A percentile compares a stretch with the other conserved stretches of the same genome.
These are phyloP conservation scores for Chymomyza fuscimana DNA, from an alignment of 2,888 invertebrate genomes.

Conservation along the genomic window DNA sequence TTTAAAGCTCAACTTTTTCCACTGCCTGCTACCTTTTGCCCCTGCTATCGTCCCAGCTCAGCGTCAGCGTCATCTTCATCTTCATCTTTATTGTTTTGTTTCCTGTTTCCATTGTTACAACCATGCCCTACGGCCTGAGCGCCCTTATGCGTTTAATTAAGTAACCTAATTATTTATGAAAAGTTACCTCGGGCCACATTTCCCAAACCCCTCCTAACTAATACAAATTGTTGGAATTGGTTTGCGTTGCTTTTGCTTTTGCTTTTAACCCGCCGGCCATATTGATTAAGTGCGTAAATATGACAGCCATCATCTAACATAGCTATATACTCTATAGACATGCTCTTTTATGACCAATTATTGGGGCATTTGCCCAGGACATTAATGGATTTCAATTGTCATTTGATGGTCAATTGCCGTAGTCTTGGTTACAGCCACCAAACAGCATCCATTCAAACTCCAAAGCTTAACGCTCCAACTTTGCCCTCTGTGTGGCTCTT, in stretches of 20 bases:
- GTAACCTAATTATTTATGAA: slow-evolving; percentile 50
- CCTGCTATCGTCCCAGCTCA: not conserved
- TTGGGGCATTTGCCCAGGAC: slow-evolving; percentile 36
- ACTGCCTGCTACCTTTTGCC: slow-evolving; percentile 1
- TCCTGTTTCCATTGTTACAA: not conserved
- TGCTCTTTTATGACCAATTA: slow-evolving; percentile 47
- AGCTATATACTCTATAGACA: slow-evolving; percentile 15
- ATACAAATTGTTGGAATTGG: slow-evolving; percentile 6
- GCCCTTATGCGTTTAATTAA: slow-evolving; percentile 41
- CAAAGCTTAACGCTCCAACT: slow-evolving; percentile 46
- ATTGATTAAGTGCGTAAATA: slow-evolving; percentile 65
- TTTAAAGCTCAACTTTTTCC: slow-evolving; percentile 25
- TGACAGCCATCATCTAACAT: slow-evolving; percentile 3
- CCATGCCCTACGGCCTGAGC: not conserved
- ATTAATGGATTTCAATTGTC: slow-evolving; percentile 45
- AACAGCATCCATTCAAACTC: slow-evolving; percentile 25
- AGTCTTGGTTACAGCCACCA: not conserved
- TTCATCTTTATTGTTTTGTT: not conserved
- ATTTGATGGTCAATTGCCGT: slow-evolving; percentile 9
- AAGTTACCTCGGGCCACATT: slow-evolving; percentile 29
- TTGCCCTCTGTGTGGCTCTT: slow-evolving; percentile 6
- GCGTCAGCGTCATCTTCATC: not conserved
- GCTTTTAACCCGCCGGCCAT: slow-evolving; percentile 29
- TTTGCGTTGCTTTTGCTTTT: not conserved
- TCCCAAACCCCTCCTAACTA: not conserved